Evolutionary conservation across 1,140 invertebrate genomes (phyloP).

Genomic region (Atta colombica): DNA sequence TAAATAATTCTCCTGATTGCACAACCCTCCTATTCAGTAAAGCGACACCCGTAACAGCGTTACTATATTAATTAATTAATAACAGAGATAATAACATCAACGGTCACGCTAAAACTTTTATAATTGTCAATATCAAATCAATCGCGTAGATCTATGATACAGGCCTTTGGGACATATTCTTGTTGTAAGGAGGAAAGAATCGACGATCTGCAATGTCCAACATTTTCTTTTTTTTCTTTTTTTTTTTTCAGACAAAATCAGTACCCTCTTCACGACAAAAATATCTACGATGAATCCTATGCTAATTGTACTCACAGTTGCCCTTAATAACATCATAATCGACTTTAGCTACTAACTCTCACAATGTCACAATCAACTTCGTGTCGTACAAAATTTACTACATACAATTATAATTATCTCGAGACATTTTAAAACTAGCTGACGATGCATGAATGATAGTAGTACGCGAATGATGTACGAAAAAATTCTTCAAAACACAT

Average conservation of each 20-base stretch:
- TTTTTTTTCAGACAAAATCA: constrained; percentile 31
- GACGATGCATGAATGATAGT: background rate
- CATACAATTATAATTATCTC: constrained; percentile 28
- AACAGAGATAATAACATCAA: constrained; percentile 55
- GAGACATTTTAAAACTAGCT: constrained; percentile 16
- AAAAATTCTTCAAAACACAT: constrained; percentile 27
- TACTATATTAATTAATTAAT: constrained; percentile 42
- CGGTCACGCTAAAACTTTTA: constrained; percentile 47
- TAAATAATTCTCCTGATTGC: constrained; percentile 4
- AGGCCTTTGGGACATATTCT: constrained; percentile 66
- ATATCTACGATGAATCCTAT: constrained; percentile 65
- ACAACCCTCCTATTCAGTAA: constrained; percentile 15
- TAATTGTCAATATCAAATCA: constrained; percentile 55
- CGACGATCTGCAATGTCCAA: constrained; percentile 35
- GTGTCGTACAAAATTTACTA: constrained; percentile 66
- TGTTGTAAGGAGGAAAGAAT: constrained; percentile 61
- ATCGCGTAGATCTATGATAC: constrained; percentile 62
- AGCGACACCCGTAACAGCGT: constrained; percentile 36
- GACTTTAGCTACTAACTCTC: constrained; percentile 49
- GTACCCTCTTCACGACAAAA: constrained; percentile 44
- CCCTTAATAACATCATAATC: constrained; percentile 52
- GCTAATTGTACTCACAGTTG: constrained; percentile 78
- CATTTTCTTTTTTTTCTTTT: constrained; percentile 31
- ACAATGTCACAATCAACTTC: constrained; percentile 23
- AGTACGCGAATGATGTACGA: constrained; percentile 3